Base-by-base conservation (phyloP, 1,140 invertebrate genomes). In the Chironomus striatipennis region DNA sequence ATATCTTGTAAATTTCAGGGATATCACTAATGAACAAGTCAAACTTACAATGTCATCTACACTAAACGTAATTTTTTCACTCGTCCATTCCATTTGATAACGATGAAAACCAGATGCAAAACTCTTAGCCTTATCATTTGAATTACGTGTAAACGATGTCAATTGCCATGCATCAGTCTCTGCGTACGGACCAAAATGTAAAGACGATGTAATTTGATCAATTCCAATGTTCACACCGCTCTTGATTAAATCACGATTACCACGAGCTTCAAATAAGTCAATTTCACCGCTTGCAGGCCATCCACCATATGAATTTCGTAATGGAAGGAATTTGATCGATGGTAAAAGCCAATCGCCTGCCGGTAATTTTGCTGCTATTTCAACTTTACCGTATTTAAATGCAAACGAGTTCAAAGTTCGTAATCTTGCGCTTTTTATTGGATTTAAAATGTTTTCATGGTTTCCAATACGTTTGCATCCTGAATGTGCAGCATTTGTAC, bases 301-400 rank as follows among this genome's bases (percentile, higher is more conserved):
- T 4, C 81, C 80, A 12, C 88, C 86, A 77, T 89, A 89, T 0
- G 76, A 75, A 76, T 87, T 87, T 76, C 82, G 79, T 2, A 83
- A 80, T 0, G 88, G 88, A 82, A 89, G 81, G 75, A 89, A 75
- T 81, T 87, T 86, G 76, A 75, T 74, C 85, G 85, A 85, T 75
- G 89, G 89, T 84, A 87, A 90, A 42, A 90, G 80, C 89, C 89
- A 91, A 80, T 91, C 89, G 57, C 89, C 89, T 4, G 78, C 79
- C 0, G 89, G 89, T 73, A 90, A 79, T 81, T 89, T 90, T 3
- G 89, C 89, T 42, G 83, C 83, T 24, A 90, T 81, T 81, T 90
- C 85, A 43, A 90, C 80, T 75, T 83, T 85, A 7, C 88, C 89
- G 75, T 88, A 90, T 74, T 80, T 80, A 79, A 88, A 88, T 43